Percentiles rank a stretch among this genome's conserved stretches.
These are phyloP conservation scores for Piscicola geometra DNA, from an alignment of 2,888 invertebrate genomes.

Conservation along the genomic window DNA sequence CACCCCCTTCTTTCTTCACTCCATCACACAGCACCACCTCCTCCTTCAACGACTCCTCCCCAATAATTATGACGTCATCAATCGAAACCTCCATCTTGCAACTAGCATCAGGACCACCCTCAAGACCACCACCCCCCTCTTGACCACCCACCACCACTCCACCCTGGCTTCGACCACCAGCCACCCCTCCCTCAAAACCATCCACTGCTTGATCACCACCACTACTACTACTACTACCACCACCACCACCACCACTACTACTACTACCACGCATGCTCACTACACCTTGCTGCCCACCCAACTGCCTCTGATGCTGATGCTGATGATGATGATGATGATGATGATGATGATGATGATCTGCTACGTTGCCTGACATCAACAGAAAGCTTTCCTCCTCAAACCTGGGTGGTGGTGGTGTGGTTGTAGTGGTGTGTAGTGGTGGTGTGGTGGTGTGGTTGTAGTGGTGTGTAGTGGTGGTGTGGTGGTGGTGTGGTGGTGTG, in stretches of 20 bases:
- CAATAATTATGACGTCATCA: background rate
- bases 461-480: too few relatives aligned
- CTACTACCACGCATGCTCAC: background rate
- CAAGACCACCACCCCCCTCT: background rate
- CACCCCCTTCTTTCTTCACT: background rate
- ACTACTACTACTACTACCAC: background rate
- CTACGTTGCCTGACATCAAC: conserved; percentile 3
- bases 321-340: conserved; percentile 18
- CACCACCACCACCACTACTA: background rate
- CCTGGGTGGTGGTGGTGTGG: background rate
- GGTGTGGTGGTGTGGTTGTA: too few relatives aligned
- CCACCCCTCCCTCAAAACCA: background rate
- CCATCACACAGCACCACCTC: background rate
- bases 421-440: too few relatives aligned
- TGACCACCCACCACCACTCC: background rate
- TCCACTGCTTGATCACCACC: background rate
- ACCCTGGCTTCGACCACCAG: too few relatives aligned
- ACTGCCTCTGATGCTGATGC: background rate
- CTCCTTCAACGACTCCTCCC: background rate
- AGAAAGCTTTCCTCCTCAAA: conserved; percentile 16
- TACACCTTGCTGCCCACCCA: background rate
- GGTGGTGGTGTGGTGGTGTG: too few relatives aligned
- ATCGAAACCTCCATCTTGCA: background rate
- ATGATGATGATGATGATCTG: background rate
- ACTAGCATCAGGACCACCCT: background rate